Percentiles rank a stretch among this genome's conserved stretches.
phyloP scores from a whole-genome alignment of 2,888 invertebrate species.

The Diploptera punctata region DNA sequence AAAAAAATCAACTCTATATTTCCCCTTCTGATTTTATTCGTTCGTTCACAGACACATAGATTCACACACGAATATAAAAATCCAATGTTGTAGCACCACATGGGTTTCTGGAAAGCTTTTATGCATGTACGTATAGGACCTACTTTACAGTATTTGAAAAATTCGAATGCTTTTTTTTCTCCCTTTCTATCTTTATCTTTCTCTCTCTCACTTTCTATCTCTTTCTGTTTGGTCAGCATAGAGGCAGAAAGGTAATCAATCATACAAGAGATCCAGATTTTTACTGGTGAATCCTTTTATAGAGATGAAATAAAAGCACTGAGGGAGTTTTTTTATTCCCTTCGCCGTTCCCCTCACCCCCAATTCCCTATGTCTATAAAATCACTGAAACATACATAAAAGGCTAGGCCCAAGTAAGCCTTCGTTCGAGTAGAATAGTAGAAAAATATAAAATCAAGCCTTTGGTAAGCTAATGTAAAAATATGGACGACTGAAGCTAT shows the following conservation, averaged over 20 bases:
- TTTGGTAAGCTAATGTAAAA: constrained; percentile 23
- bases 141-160: constrained; percentile 31
- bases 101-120: constrained; percentile 27
- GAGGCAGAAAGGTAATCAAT: constrained; percentile 32
- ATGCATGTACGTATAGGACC: constrained; percentile 21
- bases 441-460: constrained; percentile 17
- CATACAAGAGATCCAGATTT: constrained; percentile 28
- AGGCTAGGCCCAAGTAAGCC: constrained; percentile 23
- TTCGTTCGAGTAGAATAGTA: constrained; percentile 24
- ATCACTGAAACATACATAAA: constrained; percentile 27
- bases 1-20: constrained; percentile 26
- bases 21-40: constrained; percentile 31
- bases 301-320: constrained; percentile 29
- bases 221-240: constrained; percentile 6
- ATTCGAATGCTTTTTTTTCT: constrained; percentile 28
- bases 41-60: constrained; percentile 26
- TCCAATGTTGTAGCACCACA: constrained; percentile 22
- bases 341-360: neutral
- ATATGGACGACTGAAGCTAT: no score
- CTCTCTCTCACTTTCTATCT: constrained; percentile 2
- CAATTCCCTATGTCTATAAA: constrained; percentile 29
- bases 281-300: constrained; percentile 33
- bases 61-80: constrained; percentile 14
- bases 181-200: neutral
- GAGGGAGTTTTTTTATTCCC: constrained; percentile 28